Base-by-base conservation (phyloP, 1,140 invertebrate genomes). In the Anastrepha ludens region DNA sequence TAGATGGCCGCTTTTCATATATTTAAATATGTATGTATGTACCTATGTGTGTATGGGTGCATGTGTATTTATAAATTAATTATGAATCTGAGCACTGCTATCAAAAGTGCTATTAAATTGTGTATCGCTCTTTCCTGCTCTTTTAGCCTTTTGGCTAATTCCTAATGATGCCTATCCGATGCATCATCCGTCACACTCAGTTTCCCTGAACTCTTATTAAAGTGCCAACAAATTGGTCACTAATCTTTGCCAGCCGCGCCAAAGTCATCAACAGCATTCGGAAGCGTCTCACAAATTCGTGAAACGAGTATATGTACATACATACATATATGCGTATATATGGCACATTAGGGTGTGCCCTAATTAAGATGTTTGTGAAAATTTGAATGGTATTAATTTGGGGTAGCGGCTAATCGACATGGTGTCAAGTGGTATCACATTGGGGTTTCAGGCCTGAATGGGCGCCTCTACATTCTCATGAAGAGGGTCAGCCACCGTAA, bases 201-300 rank as follows among this genome's bases (percentile, higher is more conserved):
- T 85, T 87, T 88, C 86, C 89, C 89, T 89, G 65, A 91, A 88
- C 88, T 88, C 90, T 90, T 89, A 90, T 89, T 89, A 78, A 65
- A 87, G 62, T 67, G 86, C 64, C 65, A 78, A 78, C 87, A 90
- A 91, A 92, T 90, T 91, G 90, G 87, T 90, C 74, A 86, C 90
- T 92, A 90, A 92, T 92, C 91, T 90, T 89, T 89, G 88, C 89
- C 90, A 65, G 20, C 74, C 74, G 74, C 74, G 74, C 74, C 74
- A 81, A 58, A 81, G 74, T 81, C 74, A 81, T 81, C 74, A 81
- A 41, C 74, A n/a, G 44, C 41, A n/a, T 11, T 67, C 20, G 65
- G 7, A 39, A 39, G 65, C 29, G 78, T 88, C 90, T 90, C 90
- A 78, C n/a, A 70, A 29, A 64, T 85, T 47, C n/a, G 62, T 58